These are phyloP conservation scores for Syngnathus scovelli DNA, from an alignment of 2,113 vertebrate genomes.

Conservation along the genomic window DNA sequence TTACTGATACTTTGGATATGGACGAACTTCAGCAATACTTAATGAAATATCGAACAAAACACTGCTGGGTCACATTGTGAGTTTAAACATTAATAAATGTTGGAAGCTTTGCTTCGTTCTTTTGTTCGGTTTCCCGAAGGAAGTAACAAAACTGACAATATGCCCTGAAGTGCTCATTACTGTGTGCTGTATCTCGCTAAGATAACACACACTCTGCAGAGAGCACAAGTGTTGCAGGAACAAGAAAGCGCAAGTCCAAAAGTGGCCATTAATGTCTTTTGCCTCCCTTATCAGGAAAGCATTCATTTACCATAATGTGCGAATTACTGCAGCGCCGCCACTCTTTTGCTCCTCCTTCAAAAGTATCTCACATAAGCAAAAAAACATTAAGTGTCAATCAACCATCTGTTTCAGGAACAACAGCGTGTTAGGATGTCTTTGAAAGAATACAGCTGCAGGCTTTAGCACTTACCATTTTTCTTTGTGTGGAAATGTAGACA, in stretches of 20 bases:
- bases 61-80: background rate
- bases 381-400: conserved; percentile 19
- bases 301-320: conserved; percentile 39
- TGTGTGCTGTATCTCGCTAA: conserved; percentile 1
- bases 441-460: conserved; percentile 26
- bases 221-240: conserved; percentile 3
- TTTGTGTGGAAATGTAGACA: background rate
- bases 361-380: conserved; percentile 18
- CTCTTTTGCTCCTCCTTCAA: background rate
- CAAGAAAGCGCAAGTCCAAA: conserved; percentile 23
- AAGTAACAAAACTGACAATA: background rate
- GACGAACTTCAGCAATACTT: background rate
- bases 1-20: background rate
- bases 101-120: background rate
- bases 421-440: conserved; percentile 9
- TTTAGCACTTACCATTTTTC: conserved; percentile 6
- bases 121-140: background rate
- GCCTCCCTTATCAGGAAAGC: conserved; percentile 19
- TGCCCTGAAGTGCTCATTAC: background rate
- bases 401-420: conserved; percentile 30
- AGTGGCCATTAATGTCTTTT: conserved; percentile 18
- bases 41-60: conserved; percentile 2
- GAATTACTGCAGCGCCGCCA: conserved; percentile 6
- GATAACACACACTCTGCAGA: conserved; percentile 16
- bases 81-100: background rate